A percentile compares a stretch with the other conserved stretches of the same genome.
These are phyloP conservation scores for Homalodisca vitripennis DNA, from an alignment of 1,140 invertebrate species.

Conservation along the genomic window DNA sequence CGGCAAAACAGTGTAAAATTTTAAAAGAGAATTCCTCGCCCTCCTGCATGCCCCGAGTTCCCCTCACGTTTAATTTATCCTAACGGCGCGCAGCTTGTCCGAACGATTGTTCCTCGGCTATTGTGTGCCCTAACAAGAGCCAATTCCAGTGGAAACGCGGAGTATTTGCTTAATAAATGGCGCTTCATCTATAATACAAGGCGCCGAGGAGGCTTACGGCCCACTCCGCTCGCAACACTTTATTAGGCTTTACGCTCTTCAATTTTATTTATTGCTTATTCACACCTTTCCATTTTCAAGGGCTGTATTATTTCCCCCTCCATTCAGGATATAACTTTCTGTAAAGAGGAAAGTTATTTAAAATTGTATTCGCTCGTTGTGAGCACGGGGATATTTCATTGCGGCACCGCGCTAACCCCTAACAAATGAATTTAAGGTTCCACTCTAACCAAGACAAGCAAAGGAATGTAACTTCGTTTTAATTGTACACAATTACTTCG, in stretches of 20 bases:
- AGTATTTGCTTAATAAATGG: slow-evolving; percentile 31
- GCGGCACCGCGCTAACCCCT: not conserved
- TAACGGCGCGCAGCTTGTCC: slow-evolving; percentile 20
- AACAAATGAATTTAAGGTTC: too few relatives aligned
- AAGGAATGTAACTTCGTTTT: too few relatives aligned
- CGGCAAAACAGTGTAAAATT: slow-evolving; percentile 10
- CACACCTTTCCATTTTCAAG: slow-evolving; percentile 16
- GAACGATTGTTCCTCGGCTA: slow-evolving; percentile 21
- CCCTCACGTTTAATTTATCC: slow-evolving; percentile 25
- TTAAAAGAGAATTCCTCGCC: slow-evolving; percentile 7
- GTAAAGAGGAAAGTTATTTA: too few relatives aligned
- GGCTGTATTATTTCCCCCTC: not conserved
- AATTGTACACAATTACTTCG: too few relatives aligned
- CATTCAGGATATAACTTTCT: too few relatives aligned
- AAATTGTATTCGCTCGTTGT: too few relatives aligned
- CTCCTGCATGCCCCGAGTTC: not conserved
- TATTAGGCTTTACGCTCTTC: slow-evolving; percentile 20
- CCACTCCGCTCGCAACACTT: not conserved
- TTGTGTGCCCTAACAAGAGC: slow-evolving; percentile 2
- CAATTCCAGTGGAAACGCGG: slow-evolving; percentile 11
- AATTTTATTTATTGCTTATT: slow-evolving; percentile 25
- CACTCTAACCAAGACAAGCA: too few relatives aligned
- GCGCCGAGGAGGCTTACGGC: not conserved
- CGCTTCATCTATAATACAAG: slow-evolving; percentile 26
- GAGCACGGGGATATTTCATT: not conserved